Conservation (phyloP, 2,113 vertebrate species). For the Antechinus flavipes region DNA sequence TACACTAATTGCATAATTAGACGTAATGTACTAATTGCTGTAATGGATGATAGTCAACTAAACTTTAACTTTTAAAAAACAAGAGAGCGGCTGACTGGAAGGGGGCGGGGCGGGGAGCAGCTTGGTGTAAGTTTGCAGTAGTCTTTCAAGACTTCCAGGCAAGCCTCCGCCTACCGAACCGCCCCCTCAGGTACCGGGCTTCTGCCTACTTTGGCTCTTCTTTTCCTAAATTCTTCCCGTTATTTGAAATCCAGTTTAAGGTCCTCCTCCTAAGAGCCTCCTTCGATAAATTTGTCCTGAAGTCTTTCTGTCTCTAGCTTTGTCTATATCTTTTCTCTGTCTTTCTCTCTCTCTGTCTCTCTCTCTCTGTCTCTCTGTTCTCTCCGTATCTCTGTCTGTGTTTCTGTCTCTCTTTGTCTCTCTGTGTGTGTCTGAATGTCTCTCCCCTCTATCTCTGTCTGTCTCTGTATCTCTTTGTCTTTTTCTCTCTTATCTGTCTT, state of each 20-base stretch:
- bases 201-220: not conserved
- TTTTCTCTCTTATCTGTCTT: not conserved
- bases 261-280: not conserved
- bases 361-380: not conserved
- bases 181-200: not conserved
- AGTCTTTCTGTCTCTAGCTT: not conserved
- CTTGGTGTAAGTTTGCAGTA: not conserved
- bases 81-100: slow-evolving; percentile 74
- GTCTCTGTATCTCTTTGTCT: not conserved
- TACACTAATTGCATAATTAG: slow-evolving; percentile 83
- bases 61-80: slow-evolving; percentile 82
- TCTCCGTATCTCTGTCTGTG: no score
- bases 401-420: not conserved
- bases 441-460: not conserved
- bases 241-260: not conserved
- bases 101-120: not conserved
- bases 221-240: not conserved
- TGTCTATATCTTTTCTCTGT: not conserved
- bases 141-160: not conserved
- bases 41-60: slow-evolving; percentile 82
- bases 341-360: not conserved
- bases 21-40: slow-evolving; percentile 82
- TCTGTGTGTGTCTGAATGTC: not conserved
- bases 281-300: not conserved
- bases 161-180: not conserved